These are phyloP conservation scores for Oryzias celebensis DNA, from an alignment of 2,113 vertebrate genomes.

Conservation along the genomic window DNA sequence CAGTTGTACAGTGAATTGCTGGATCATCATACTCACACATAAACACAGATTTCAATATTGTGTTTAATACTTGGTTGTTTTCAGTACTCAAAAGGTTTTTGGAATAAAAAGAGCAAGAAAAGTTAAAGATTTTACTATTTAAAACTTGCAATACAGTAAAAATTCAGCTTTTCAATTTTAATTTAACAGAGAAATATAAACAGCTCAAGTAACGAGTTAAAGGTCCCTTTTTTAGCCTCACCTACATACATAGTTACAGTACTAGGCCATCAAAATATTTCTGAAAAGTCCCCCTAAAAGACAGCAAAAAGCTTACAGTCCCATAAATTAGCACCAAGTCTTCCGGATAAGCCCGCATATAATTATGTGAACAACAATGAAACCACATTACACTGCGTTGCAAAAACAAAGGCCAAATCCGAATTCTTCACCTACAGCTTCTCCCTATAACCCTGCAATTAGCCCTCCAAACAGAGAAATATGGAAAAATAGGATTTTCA, in stretches of 20 bases:
- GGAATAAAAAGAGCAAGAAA: conserved; percentile 41
- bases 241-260: conserved; percentile 70
- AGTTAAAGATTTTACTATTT: conserved; percentile 40
- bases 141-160: conserved; percentile 36
- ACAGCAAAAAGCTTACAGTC: conserved; percentile 51
- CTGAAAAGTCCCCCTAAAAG: conserved; percentile 14
- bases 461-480: no score
- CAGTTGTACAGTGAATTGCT: not conserved
- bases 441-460: no score
- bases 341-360: conserved; percentile 60
- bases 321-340: conserved; percentile 79
- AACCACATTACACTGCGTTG: conserved; percentile 59
- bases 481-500: no score
- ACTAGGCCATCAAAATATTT: conserved; percentile 68
- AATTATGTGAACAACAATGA: conserved; percentile 68
- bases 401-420: conserved; percentile 31
- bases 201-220: conserved; percentile 61
- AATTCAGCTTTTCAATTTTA: conserved; percentile 11
- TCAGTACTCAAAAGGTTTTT: conserved; percentile 56
- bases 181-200: conserved; percentile 49
- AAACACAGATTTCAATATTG: not conserved
- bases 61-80: conserved; percentile 56
- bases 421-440: no score
- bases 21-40: not conserved
- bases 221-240: conserved; percentile 55